Percentiles rank a stretch among this genome's conserved stretches.
Conservation (phyloP, 2,888 invertebrate species). For the Gibbula magus region DNA sequence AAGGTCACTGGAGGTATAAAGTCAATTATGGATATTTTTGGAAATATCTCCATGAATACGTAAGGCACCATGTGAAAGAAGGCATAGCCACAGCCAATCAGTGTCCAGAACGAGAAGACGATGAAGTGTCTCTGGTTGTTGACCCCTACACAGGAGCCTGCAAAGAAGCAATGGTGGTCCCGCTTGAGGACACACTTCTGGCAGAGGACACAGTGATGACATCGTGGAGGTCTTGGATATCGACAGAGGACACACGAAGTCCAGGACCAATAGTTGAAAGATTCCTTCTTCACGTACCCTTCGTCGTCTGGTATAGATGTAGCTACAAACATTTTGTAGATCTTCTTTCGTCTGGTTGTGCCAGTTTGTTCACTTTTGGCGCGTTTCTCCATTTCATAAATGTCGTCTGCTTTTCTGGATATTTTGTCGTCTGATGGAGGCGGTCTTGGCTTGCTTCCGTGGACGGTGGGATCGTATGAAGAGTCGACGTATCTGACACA, state of each 20-base stretch:
- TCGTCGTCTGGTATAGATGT: constrained; percentile 25
- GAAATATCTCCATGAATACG: constrained; percentile 38
- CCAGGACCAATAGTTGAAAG: constrained; percentile 71
- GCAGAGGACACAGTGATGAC: constrained; percentile 70
- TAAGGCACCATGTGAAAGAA: constrained; percentile 44
- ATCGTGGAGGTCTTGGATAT: constrained; percentile 64
- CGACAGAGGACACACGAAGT: constrained; percentile 65
- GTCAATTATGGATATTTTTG: constrained; percentile 48
- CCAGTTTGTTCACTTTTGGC: background rate
- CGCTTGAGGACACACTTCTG: constrained; percentile 67
- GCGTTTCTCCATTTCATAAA: background rate
- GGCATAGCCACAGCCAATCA: constrained; percentile 51
- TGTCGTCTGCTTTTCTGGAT: background rate
- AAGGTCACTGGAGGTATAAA: constrained; percentile 55
- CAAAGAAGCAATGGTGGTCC: constrained; percentile 72
- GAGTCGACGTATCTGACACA: constrained; percentile 56
- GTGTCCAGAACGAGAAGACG: constrained; percentile 66
- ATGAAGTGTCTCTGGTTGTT: constrained; percentile 68
- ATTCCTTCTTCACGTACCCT: constrained; percentile 41
- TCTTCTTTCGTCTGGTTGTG: background rate
- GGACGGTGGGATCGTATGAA: constrained; percentile 47
- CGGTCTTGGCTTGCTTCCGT: constrained; percentile 42
- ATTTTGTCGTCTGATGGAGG: constrained; percentile 32
- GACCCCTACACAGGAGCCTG: constrained; percentile 67
- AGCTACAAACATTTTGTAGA: constrained; percentile 34